Conservation (phyloP, 2,797 vertebrate genomes). For the Menidia menidia region DNA sequence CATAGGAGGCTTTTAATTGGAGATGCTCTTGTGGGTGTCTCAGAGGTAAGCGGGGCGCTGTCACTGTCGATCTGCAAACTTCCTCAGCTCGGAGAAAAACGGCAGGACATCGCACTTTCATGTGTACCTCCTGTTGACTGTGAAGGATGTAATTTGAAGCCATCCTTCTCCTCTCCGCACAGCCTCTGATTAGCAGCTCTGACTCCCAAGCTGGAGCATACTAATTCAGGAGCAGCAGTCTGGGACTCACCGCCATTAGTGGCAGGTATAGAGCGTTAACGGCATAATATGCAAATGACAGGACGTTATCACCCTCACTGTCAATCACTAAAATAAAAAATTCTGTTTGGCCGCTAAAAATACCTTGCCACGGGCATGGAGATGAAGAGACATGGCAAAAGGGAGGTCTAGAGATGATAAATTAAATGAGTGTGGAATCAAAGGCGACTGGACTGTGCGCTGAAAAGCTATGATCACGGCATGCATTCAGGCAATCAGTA, state of each 20-base stretch:
- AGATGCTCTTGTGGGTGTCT: constrained; percentile 75
- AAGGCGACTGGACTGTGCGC: constrained; percentile 39
- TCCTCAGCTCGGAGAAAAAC: constrained; percentile 73
- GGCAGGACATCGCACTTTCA: constrained; percentile 79
- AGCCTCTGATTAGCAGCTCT: constrained; percentile 79
- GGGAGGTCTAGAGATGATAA: constrained; percentile 45
- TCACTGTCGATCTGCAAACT: constrained; percentile 80
- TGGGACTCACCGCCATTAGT: constrained; percentile 80
- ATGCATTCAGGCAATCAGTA: constrained; percentile 35
- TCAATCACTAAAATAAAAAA: constrained; percentile 78
- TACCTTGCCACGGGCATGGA: constrained; percentile 47
- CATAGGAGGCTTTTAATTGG: constrained; percentile 84
- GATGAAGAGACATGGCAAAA: constrained; percentile 47
- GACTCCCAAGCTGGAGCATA: constrained; percentile 76
- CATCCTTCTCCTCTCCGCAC: constrained; percentile 71
- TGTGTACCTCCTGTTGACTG: constrained; percentile 82
- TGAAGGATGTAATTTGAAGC: constrained; percentile 84
- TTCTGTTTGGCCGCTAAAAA: constrained; percentile 69
- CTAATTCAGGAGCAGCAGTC: constrained; percentile 80
- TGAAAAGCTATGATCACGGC: constrained; percentile 57
- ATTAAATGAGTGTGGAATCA: constrained; percentile 65
- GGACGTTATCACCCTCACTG: constrained; percentile 70
- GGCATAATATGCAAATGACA: constrained; percentile 77
- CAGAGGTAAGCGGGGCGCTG: constrained; percentile 79
- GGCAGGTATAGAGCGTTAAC: constrained; percentile 64